Evolutionary conservation across 2,113 vertebrate genomes (phyloP).

Genomic region (Drymodes brunneopygia): DNA sequence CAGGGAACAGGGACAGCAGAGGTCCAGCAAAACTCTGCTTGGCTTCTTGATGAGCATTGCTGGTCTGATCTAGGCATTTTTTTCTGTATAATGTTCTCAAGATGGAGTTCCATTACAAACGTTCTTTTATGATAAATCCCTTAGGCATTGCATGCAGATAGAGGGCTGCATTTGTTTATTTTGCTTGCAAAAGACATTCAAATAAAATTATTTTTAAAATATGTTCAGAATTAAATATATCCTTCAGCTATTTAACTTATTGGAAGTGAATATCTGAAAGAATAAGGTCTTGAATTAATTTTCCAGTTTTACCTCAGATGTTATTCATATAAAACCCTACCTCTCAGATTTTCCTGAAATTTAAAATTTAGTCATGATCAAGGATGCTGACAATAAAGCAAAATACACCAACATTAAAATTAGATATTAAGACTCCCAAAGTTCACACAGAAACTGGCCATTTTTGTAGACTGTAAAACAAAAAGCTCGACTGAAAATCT

Average conservation of each 20-base stretch:
- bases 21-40: neutral
- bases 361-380: neutral
- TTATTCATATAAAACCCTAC: neutral
- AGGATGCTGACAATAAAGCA: neutral
- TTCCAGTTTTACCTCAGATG: neutral
- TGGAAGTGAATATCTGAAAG: neutral
- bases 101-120: neutral
- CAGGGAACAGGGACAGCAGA: rapidly evolving
- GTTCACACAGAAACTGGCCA: neutral
- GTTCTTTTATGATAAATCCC: neutral
- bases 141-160: neutral
- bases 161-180: neutral
- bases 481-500: neutral
- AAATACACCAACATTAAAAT: neutral
- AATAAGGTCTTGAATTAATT: neutral
- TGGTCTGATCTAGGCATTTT: neutral
- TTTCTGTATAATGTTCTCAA: neutral
- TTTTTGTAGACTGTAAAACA: neutral
- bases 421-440: neutral
- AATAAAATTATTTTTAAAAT: neutral
- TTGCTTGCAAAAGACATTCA: neutral
- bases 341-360: neutral
- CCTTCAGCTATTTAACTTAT: neutral
- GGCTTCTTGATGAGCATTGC: neutral
- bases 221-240: constrained; percentile 10